Evolutionary conservation across 1,140 invertebrate species (phyloP), one percentile per base, ranked within the genome.

Genomic region (Drosophila ambigua): DNA sequence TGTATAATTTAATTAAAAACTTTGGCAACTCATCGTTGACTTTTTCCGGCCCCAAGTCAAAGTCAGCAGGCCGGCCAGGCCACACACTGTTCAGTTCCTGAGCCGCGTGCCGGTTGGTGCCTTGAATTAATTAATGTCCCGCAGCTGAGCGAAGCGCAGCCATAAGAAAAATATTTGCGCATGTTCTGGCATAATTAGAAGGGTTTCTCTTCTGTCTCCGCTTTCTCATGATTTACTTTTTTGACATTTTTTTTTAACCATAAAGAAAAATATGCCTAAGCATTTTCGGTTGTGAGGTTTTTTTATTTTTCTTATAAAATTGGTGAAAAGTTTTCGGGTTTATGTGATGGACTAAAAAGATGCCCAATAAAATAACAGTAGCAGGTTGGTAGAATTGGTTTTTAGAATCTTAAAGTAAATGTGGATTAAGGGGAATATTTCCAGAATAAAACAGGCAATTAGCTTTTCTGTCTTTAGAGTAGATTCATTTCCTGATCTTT

Each of bases 171-270:
- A 87, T 88, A 87, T 88, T 87, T 88, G 83, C 52, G 76, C 83
- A 79, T 87, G 83, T 88, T 88, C 67, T 41, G 75, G 83, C 83
- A 87, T 87, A 87, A 87, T 87, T 83, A 87, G 83, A 87, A 79
- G 76, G 74, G 79, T 45, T 67, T 84, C 45, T 35, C 51, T 50
- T 69, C 45, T 50, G 44, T 58, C 69, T 13, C 26, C n/a, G 2
- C 35, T 13, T 13, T 39, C 35, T 39, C 11, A 4, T 11, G 0
- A 5, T 39, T 39, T 39, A 1, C 31, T 49, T 55, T 61, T 50
- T 44, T 26, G 59, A 49, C n/a, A n/a, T n/a, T 24, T 57, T 35
- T 54, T 59, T 4, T n/a, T 52, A 28, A 52, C 1, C 41, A 48
- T 15, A 68, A 55, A 69, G 64, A 69, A 58, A 69, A 69, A 69